Evolutionary conservation across 2,113 vertebrate genomes (phyloP), one percentile per base, ranked within the genome.

Genomic region (Dendropsophus ebraccatus): DNA sequence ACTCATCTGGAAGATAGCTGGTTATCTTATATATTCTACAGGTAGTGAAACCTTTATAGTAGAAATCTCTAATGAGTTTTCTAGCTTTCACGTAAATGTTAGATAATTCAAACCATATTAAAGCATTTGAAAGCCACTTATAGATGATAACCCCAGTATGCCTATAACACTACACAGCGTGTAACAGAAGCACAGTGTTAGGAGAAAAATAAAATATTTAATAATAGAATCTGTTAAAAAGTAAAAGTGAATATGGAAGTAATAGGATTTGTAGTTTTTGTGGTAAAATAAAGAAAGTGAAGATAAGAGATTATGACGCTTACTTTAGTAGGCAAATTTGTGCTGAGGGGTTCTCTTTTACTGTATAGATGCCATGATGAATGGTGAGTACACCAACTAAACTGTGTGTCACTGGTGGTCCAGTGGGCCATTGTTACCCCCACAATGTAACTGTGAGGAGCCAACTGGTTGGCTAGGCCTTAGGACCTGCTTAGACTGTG

Each of bases 111-210:
- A 25, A 23, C 60, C n/a, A 49, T 58, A 56, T 37, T 60, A 30
- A 72, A 86, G 78, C 10, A 86, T 86, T 32, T 72, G 60, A 78
- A 81, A 62, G 19, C 23, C 78, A 81, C 77, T 81, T 81, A 81
- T 28, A 28, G 56, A 25, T 28, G 58, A 79, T 60, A 65, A 81
- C 58, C 78, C 28, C 37, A 30, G 78, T 77, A 7, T 28, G 47
- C 30, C 16, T 35, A 54, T 77, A 77, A 52, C 74, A 19, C 9
- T 11, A 13, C 78, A 62, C 78, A 81, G 78, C 56, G 60, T 45
- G 56, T 17, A 62, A 47, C 25, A 65, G 21, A 65, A 23, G 35
- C 49, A 45, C 35, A 47, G 65, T 62, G 30, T 47, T 58, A 45
- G 16, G 35, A 37, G 30, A 62, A 47, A 81, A 60, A 58, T 47